These are phyloP conservation scores for Tinea trinotella DNA, from an alignment of 2,888 invertebrate genomes.

Conservation along the genomic window DNA sequence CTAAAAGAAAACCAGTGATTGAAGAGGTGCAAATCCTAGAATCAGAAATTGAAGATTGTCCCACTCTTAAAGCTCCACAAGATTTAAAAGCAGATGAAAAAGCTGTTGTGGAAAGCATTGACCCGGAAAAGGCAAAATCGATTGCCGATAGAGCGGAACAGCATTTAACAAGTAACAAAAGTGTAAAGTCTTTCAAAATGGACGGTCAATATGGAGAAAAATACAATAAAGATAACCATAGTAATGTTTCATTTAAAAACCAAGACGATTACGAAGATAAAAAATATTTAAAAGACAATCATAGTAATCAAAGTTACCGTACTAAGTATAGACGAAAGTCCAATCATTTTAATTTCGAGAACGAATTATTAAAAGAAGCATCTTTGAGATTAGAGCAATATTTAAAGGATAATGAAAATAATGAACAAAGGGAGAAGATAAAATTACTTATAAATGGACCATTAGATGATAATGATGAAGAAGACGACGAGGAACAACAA, in stretches of 20 bases:
- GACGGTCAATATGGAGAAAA: constrained; percentile 55
- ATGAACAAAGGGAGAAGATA: constrained; percentile 36
- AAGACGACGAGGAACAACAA: constrained; percentile 36
- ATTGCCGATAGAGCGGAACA: constrained; percentile 54
- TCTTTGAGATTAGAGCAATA: constrained; percentile 68
- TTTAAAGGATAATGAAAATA: constrained; percentile 48
- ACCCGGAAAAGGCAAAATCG: constrained; percentile 49
- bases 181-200: constrained; percentile 55
- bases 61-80: constrained; percentile 62
- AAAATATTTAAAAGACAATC: constrained; percentile 58
- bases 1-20: constrained; percentile 55
- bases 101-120: constrained; percentile 51
- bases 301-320: constrained; percentile 55
- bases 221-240: constrained; percentile 54
- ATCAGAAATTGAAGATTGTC: constrained; percentile 67
- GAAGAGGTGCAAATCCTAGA: constrained; percentile 56
- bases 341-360: constrained; percentile 74
- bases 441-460: constrained; percentile 43
- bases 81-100: constrained; percentile 69
- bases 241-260: constrained; percentile 50
- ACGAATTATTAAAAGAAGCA: constrained; percentile 70
- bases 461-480: constrained; percentile 26
- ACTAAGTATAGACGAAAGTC: constrained; percentile 53
- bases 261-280: constrained; percentile 55
- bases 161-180: constrained; percentile 48